Evolutionary conservation across 2,888 invertebrate species (phyloP), one percentile per base, ranked within the genome.

Genomic region (Odontocolon sp.): DNA sequence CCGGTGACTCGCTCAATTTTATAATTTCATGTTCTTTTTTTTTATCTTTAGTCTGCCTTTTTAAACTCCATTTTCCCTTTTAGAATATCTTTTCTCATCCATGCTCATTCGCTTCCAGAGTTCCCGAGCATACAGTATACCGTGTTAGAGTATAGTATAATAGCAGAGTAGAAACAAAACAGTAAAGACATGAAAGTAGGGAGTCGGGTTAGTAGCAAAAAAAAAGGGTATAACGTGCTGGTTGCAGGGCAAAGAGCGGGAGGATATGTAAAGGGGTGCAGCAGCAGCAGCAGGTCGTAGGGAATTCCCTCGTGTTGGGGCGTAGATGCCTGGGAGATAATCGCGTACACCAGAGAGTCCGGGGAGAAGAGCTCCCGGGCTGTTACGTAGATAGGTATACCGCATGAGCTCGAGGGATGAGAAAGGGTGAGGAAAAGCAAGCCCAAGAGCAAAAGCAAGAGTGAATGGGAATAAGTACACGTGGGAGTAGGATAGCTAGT

Each of bases 281-380:
- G n/a, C n/a, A n/a, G n/a, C n/a, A n/a, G n/a, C n/a, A n/a, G 42
- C 26, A 21, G 42, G 31, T 57, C 14, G 33, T 40, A 50, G 31
- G 33, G 66, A 47, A 59, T 72, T 66, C 45, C 47, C 52, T 21
- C 40, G 64, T 47, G 64, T 57, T 38, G 8, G 31, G 42, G 23
- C 40, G 57, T 16, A 72, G 64, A 72, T 57, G 57, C 64, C 64
- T 57, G 66, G 23, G 31, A 57, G 72, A 72, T 72, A 72, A 66
- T 66, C 64, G 47, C 33, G 64, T 23, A 47, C 56, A 59, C 31
- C 56, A 45, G 45, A 36, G 56, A 64, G 26, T 40, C 50, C 56
- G 28, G 9, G 11, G 50, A 57, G 57, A 59, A 50, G 71, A 71
- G 56, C 71, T 64, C 47, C 56, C 31, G 54, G 45, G 9, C 57